phyloP scores from a whole-genome alignment of 64 coral and sea anemone species.

The Montipora foliosa region DNA sequence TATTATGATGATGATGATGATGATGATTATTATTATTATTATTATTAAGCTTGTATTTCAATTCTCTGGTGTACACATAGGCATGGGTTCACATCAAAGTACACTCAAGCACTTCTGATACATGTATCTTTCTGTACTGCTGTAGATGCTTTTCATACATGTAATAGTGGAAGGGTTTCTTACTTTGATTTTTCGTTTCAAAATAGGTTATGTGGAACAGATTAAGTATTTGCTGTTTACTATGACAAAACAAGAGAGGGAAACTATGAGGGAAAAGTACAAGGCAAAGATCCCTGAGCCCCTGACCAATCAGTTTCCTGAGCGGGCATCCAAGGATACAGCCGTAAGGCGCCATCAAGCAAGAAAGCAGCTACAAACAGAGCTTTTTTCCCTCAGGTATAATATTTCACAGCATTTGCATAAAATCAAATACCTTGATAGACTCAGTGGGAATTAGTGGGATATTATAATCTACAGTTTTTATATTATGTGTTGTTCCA shows the following conservation, averaged over 20 bases:
- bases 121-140: not conserved
- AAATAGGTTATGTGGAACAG: conserved; percentile 32
- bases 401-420: not conserved
- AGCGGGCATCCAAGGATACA: conserved; percentile 8
- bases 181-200: conserved; percentile 9
- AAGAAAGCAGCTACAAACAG: not conserved
- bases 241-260: not conserved
- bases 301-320: conserved; percentile 28
- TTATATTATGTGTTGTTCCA: not conserved
- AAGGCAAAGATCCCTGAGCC: conserved; percentile 34
- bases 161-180: not conserved
- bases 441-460: not conserved
- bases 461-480: not conserved
- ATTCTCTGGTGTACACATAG: not conserved
- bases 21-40: too few species aligned
- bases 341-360: not conserved
- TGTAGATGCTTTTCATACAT: too few species aligned
- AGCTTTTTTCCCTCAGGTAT: conserved; percentile 18
- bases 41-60: not conserved
- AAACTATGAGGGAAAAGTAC: conserved; percentile 1
- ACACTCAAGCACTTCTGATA: not conserved
- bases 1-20: too few species aligned
- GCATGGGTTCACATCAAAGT: not conserved
- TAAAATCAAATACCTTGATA: not conserved
- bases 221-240: conserved; percentile 17